Base-by-base conservation (phyloP, 2,113 vertebrate species). In the Rhadina sibilatrix region DNA sequence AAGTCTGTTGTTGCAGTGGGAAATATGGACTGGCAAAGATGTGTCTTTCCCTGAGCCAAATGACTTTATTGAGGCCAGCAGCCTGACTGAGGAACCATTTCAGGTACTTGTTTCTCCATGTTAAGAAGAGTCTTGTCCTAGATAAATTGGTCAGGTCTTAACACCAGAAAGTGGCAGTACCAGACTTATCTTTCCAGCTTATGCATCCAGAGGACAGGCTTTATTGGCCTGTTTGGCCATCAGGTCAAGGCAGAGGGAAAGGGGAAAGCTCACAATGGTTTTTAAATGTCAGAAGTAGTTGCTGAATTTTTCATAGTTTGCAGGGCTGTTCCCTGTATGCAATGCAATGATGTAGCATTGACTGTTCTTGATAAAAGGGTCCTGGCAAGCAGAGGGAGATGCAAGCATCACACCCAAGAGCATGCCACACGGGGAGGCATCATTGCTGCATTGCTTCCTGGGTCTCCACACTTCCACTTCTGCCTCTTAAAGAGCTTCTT, bases 1-100 rank as follows among this genome's bases (percentile, higher is more conserved):
- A 93, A 95, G 93, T 94, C 76, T 95, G 83, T 92, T 96, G 88
- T 92, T 97, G 74, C 25, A 94, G 49, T 2, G 72, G 86, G 83
- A 92, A 95, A 75, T 75, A 92, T 0, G 9, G 92, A 93, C 94
- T 94, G 72, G 93, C 82, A 95, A 95, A 93, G 44, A 90, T 30
- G 54, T 80, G 66, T 76, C 94, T 84, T 83, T 94, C 93, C 65
- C 80, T 81, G 83, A 95, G 88, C 79, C 87, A 90, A 87, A 77
- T n/a, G 35, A 89, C 74, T 94, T 38, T 78, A 69, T 3, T 30
- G 64, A 94, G 80, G 64, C 75, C 91, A 84, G 64, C 31, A 83
- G 64, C 56, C 61, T 66, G 44, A 70, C 59, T 64, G 57, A 77
- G 24, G 69, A 90, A 83, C 2, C 6, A 61, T 86, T 91, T 93